Conservation (phyloP, 1,140 invertebrate species). For the Diorhabda sublineata region DNA sequence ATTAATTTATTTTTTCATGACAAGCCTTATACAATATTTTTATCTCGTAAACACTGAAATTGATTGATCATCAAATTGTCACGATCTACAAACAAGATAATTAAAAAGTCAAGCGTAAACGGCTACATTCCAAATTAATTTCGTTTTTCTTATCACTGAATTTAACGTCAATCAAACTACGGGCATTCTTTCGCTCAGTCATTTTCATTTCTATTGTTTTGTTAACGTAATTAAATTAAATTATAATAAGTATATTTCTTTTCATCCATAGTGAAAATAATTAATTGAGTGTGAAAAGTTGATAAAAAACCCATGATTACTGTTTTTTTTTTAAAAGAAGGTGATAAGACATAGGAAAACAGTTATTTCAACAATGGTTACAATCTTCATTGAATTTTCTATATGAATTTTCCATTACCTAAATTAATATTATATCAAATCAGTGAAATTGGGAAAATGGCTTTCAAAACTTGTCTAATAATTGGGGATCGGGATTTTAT, state of each 20-base stretch:
- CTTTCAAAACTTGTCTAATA: too few relatives aligned
- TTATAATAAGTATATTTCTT: not conserved
- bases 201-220: slow-evolving; percentile 3
- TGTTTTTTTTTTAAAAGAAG: not conserved
- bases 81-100: not conserved
- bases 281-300: slow-evolving; percentile 1
- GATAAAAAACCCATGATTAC: not conserved
- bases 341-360: too few relatives aligned
- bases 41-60: not conserved
- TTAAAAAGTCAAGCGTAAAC: slow-evolving; percentile 2
- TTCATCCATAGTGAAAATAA: slow-evolving; percentile 1
- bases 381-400: too few relatives aligned
- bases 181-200: not conserved
- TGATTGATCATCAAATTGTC: slow-evolving; percentile 2
- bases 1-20: too few relatives aligned
- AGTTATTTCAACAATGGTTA: too few relatives aligned
- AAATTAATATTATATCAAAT: too few relatives aligned
- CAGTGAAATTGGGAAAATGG: too few relatives aligned
- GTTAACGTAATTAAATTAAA: not conserved
- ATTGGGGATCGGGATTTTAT: too few relatives aligned
- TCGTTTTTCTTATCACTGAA: slow-evolving; percentile 3
- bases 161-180: not conserved
- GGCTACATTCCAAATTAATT: slow-evolving; percentile 1
- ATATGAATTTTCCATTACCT: too few relatives aligned
- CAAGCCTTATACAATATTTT: not conserved